A percentile compares a stretch with the other conserved stretches of the same genome.
These are phyloP conservation scores for Tachina lurida DNA, from an alignment of 2,888 invertebrate species.

Conservation along the genomic window DNA sequence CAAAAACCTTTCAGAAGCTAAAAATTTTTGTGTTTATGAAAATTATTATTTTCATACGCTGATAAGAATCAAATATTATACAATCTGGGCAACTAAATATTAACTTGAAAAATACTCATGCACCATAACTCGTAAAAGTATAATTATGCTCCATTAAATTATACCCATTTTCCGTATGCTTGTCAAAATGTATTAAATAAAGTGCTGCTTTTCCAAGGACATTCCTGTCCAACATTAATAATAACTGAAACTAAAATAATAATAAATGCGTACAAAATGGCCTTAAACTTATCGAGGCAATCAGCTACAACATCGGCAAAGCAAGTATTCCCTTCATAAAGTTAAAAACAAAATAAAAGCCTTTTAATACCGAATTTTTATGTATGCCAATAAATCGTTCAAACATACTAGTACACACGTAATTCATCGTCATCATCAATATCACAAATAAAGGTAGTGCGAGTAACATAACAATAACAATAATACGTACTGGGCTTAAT, in stretches of 20 bases:
- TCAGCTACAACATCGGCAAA: neutral
- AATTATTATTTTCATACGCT: neutral
- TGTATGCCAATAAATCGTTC: slow-evolving; percentile 30
- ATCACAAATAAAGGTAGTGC: neutral
- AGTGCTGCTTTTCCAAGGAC: neutral
- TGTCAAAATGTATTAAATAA: neutral
- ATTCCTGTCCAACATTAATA: neutral
- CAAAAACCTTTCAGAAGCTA: neutral
- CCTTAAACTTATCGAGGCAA: neutral
- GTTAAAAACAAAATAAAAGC: neutral
- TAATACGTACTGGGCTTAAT: neutral
- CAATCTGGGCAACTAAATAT: neutral
- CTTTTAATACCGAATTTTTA: slow-evolving; percentile 22
- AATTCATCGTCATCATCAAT: slow-evolving; percentile 23
- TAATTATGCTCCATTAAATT: slow-evolving; percentile 13
- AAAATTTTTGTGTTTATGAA: neutral
- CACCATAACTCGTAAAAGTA: neutral
- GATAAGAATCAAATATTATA: neutral
- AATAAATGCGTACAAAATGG: neutral
- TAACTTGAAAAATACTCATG: neutral
- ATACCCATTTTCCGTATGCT: neutral
- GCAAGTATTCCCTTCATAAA: slow-evolving; percentile 7
- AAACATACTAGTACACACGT: slow-evolving; percentile 1
- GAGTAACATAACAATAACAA: neutral
- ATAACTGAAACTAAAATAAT: neutral